Base-by-base conservation (phyloP, 2,797 vertebrate species). In the Toxotes lorentzi region DNA sequence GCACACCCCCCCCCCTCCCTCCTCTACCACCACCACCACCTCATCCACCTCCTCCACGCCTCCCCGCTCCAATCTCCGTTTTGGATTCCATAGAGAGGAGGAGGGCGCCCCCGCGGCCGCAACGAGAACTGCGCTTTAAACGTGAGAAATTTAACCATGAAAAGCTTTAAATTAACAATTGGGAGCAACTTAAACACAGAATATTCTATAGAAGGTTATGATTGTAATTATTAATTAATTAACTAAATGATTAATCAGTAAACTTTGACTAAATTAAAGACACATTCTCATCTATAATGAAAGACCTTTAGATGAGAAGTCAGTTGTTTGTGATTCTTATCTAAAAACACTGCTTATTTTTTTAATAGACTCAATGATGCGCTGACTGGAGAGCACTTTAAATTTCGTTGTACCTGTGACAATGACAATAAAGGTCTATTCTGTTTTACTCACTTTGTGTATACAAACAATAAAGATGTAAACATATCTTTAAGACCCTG, bases 71-170 rank as follows among this genome's bases (percentile, higher is more conserved):
- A 93, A 93, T 84, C 87, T 82, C 78, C 40, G 73, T 77, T 87
- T 88, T 81, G 86, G 51, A 82, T 76, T 78, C 82, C 47, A 51
- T 43, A n/a, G 61, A 79, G 61, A 76, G 62, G 81, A 73, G 67
- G 80, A 81, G 72, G 78, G 86, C 90, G 89, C 92, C 76, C 48
- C 57, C 71, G 91, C 53, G 91, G 86, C 79, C 58, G 61, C 23
- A 45, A 4, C 9, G 6, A 60, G 89, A 86, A 92, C 75, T 91
- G 82, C 91, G 24, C 53, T 24, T 78, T 41, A 24, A 66, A 45
- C 27, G 35, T 34, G 14, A 51, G 67, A 58, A 66, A 60, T 40
- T 38, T 0, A 34, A 71, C 16, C 38, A 53, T 21, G 13, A 34
- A 14, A n/a, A 34, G 48, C 16, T 53, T 24, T 14, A 24, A 14